Base-by-base conservation (phyloP, 2,888 invertebrate genomes). In the Pachycephus smyrnensis region DNA sequence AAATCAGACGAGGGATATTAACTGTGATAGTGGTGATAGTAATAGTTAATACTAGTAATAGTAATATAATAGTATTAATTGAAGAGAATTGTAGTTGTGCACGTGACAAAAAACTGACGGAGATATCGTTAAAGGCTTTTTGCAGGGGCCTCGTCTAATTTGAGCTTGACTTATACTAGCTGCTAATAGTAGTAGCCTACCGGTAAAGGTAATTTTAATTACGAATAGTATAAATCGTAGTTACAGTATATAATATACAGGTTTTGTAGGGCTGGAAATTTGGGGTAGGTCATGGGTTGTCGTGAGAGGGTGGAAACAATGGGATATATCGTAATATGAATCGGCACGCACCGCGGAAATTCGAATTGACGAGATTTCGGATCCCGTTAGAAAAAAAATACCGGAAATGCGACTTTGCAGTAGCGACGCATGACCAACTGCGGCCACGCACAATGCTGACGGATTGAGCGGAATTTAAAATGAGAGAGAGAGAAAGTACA, bases 231-330 rank as follows among this genome's bases (percentile, higher is more conserved):
- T 88, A 89, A 89, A 90, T 88, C 87, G 87, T 90, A 90, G 88
- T 90, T 89, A 89, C 89, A 90, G 85, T 89, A 87, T 89, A 89
- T 85, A 90, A 89, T 90, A 87, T 89, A 90, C 89, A 90, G 23
- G 55, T 55, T 23, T 55, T 55, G 9, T 55, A 83, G 87, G 86
- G 81, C 15, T 12, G 71, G 71, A 31, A n/a, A 32, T 71, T 71
- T 12, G 71, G 32, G 12, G 71, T 30, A 23, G 55, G 55, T 55
- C 55, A 23, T 55, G 55, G 55, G 23, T 55, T 55, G 23, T 55
- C 55, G 55, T 9, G 23, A 55, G 23, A 55, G 55, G 55, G 23
- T 55, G 6, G 23, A 55, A 55, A 23, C 9, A 55, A 55, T 55
- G 55, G 9, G 55, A 55, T 55, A 55, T 55, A 55, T 55, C 55